These are phyloP conservation scores for Diaphora mendica DNA, from an alignment of 2,888 invertebrate species.

Conservation along the genomic window DNA sequence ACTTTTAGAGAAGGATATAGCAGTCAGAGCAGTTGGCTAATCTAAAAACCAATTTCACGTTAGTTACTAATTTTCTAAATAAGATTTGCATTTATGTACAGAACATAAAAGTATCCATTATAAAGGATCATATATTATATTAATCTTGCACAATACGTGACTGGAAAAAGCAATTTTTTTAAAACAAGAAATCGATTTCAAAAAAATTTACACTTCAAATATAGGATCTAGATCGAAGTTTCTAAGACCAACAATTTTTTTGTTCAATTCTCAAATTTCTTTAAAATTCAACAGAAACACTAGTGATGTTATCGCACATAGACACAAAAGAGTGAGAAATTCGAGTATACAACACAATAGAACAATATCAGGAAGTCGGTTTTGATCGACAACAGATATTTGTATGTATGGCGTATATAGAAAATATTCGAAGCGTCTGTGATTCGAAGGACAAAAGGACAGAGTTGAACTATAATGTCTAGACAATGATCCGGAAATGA, in stretches of 20 bases:
- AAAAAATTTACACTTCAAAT: no score
- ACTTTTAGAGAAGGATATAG: not conserved
- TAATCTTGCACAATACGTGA: not conserved
- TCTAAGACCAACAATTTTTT: not conserved
- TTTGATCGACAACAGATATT: conserved; percentile 15
- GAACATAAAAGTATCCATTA: not conserved
- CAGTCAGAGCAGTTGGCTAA: not conserved
- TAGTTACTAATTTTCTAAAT: not conserved
- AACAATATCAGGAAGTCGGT: conserved; percentile 59
- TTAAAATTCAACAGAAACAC: conserved; percentile 18
- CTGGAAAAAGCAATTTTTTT: not conserved
- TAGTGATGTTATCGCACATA: conserved; percentile 29
- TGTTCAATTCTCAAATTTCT: not conserved
- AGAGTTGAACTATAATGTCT: conserved; percentile 1
- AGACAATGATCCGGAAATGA: not conserved
- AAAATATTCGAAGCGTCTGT: conserved; percentile 3
- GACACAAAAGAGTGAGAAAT: conserved; percentile 28
- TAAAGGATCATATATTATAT: not conserved
- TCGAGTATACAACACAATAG: conserved; percentile 47
- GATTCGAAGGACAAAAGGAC: not conserved
- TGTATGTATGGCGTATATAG: not conserved
- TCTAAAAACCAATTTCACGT: not conserved
- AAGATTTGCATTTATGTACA: not conserved
- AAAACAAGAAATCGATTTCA: no score
- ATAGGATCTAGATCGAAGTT: no score